phyloP scores from a whole-genome alignment of 2,113 vertebrate genomes.

The Hemibagrus wyckioides region DNA sequence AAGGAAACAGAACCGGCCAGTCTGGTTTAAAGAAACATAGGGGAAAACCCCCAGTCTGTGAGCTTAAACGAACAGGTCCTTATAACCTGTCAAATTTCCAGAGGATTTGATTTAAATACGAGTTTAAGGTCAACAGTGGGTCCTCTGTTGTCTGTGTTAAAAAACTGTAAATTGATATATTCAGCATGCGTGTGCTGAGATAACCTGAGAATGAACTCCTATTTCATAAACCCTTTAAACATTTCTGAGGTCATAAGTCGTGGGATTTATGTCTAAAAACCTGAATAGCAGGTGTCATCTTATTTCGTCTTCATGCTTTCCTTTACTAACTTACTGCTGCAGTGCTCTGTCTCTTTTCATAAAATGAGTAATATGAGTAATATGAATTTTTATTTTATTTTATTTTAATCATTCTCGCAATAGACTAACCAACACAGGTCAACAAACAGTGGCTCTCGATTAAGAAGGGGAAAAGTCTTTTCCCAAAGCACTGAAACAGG shows the following conservation, averaged over 20 bases:
- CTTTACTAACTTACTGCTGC: background rate
- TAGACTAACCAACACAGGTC: background rate
- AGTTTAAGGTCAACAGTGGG: slow-evolving; percentile 15
- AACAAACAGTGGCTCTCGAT: background rate
- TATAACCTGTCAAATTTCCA: background rate
- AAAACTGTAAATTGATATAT: background rate
- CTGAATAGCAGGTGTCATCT: background rate
- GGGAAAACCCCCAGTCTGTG: slow-evolving; percentile 12
- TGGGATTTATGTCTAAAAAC: background rate
- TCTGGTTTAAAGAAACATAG: slow-evolving; percentile 17
- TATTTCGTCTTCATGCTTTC: background rate
- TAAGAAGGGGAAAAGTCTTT: background rate
- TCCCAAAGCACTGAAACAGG: slow-evolving; percentile 45
- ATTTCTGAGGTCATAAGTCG: background rate
- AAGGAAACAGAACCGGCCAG: slow-evolving; percentile 16
- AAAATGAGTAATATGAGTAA: background rate
- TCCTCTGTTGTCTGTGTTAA: background rate
- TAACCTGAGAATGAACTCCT: slow-evolving; percentile 9
- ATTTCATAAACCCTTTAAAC: background rate
- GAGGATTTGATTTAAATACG: background rate
- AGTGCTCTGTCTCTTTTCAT: background rate
- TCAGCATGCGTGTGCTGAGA: background rate
- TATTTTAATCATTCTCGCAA: background rate
- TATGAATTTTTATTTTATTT: too few relatives aligned
- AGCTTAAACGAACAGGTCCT: background rate